These are phyloP conservation scores for Eledona agricola DNA, from an alignment of 2,888 invertebrate genomes.

Conservation along the genomic window DNA sequence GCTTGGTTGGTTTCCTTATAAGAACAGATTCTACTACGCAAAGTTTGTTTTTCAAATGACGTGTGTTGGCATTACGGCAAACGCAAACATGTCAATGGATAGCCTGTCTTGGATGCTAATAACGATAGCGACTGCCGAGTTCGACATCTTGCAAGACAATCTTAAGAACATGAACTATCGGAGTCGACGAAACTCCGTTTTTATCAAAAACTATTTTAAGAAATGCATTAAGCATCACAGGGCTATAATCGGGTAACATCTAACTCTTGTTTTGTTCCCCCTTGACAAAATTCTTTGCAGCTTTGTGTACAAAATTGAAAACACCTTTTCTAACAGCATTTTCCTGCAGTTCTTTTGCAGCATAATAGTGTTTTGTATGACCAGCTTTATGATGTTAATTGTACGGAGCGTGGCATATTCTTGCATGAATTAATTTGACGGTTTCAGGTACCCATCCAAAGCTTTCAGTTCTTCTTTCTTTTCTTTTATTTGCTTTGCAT, in stretches of 20 bases:
- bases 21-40: constrained; percentile 12
- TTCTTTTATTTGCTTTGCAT: constrained; percentile 31
- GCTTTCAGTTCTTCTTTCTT: constrained; percentile 15
- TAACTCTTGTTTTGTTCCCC: not conserved
- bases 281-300: constrained; percentile 11
- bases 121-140: constrained; percentile 9
- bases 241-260: constrained; percentile 7
- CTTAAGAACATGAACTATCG: constrained; percentile 15
- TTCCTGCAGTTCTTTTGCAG: constrained; percentile 36
- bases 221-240: constrained; percentile 12
- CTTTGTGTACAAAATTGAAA: constrained; percentile 20
- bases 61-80: constrained; percentile 19
- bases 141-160: constrained; percentile 23
- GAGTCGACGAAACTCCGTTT: no score
- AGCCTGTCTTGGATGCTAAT: constrained; percentile 16
- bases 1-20: constrained; percentile 25
- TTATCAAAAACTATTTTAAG: constrained; percentile 1
- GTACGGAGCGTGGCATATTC: constrained; percentile 26
- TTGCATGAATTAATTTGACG: constrained; percentile 37
- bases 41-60: constrained; percentile 20
- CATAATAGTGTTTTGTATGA: constrained; percentile 36
- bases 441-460: constrained; percentile 17
- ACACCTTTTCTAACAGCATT: constrained; percentile 28
- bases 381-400: constrained; percentile 30
- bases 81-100: constrained; percentile 23